A percentile compares a stretch with the other conserved stretches of the same genome.
Conservation (phyloP, 1,140 invertebrate species). For the Scaptodrosophila lebanonensis region DNA sequence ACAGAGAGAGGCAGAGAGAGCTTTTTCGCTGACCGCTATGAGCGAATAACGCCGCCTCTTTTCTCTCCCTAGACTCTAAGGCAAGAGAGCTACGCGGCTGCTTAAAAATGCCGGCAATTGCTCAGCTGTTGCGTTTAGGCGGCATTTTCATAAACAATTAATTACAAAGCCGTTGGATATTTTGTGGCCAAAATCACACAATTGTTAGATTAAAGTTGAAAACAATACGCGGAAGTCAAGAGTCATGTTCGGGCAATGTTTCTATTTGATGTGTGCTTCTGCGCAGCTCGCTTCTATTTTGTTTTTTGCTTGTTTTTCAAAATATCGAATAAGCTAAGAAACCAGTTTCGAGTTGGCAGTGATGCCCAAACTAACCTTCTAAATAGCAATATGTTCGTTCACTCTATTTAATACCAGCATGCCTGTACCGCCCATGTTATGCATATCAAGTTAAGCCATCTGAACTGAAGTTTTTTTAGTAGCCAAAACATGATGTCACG, state of each 20-base stretch:
- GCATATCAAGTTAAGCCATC: slow-evolving; percentile 60
- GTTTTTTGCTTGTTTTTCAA: slow-evolving; percentile 15
- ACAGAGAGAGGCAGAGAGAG: slow-evolving; percentile 13
- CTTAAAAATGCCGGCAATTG: slow-evolving; percentile 24
- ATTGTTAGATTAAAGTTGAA: slow-evolving; percentile 38
- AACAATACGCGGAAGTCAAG: slow-evolving; percentile 55
- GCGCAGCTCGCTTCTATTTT: background rate
- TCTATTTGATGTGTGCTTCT: too few relatives aligned
- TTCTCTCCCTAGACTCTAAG: too few relatives aligned
- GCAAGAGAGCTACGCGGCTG: slow-evolving; percentile 8
- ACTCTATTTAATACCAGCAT: slow-evolving; percentile 58
- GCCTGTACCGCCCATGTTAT: slow-evolving; percentile 58
- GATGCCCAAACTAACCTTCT: slow-evolving; percentile 52
- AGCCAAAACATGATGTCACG: slow-evolving; percentile 43
- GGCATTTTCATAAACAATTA: slow-evolving; percentile 37
- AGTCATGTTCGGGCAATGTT: background rate
- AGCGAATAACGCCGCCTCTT: too few relatives aligned
- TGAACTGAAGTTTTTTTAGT: slow-evolving; percentile 44
- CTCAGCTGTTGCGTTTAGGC: slow-evolving; percentile 35
- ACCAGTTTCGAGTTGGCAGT: slow-evolving; percentile 40
- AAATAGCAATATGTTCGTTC: slow-evolving; percentile 50
- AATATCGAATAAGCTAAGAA: slow-evolving; percentile 11
- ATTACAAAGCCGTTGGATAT: slow-evolving; percentile 31
- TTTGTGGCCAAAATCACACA: background rate
- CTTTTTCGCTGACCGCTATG: slow-evolving; percentile 36